These are phyloP conservation scores for Lasioglossum leucozonium DNA, from an alignment of 2,888 invertebrate species.

Conservation along the genomic window DNA sequence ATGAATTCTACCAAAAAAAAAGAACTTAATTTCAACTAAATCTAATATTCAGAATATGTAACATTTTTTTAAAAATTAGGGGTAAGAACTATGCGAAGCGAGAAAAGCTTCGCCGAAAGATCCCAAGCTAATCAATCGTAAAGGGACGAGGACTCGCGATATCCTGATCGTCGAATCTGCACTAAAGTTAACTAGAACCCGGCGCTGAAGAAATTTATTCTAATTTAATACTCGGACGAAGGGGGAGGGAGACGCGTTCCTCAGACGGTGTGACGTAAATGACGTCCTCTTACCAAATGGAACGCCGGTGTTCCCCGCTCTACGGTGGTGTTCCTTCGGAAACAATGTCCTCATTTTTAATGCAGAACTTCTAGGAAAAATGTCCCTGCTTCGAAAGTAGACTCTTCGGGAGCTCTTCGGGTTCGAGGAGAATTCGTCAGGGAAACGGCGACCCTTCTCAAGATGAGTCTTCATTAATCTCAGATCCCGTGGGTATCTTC, in stretches of 20 bases:
- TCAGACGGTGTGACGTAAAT: neutral
- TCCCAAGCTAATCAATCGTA: neutral
- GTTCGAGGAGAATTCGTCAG: neutral
- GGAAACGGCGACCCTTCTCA: neutral
- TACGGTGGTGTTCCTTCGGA: neutral
- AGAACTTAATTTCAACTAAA: too few species aligned
- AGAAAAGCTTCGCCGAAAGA: neutral
- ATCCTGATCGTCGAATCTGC: neutral
- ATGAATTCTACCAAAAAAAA: neutral
- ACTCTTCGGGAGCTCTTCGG: neutral
- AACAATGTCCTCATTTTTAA: neutral
- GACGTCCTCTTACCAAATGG: neutral
- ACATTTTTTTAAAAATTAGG: neutral
- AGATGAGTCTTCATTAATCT: too few species aligned
- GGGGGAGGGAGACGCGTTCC: neutral
- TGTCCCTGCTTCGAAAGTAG: neutral
- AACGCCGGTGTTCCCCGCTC: neutral
- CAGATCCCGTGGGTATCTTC: neutral
- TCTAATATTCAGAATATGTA: too few species aligned
- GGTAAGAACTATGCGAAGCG: too few species aligned
- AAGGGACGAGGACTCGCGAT: neutral
- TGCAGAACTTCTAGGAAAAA: neutral
- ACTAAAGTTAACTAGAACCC: neutral
- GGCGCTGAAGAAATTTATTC: neutral
- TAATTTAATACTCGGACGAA: constrained; percentile 2